phyloP scores from a whole-genome alignment of 1,140 invertebrate genomes.

The Anastrepha ludens region DNA sequence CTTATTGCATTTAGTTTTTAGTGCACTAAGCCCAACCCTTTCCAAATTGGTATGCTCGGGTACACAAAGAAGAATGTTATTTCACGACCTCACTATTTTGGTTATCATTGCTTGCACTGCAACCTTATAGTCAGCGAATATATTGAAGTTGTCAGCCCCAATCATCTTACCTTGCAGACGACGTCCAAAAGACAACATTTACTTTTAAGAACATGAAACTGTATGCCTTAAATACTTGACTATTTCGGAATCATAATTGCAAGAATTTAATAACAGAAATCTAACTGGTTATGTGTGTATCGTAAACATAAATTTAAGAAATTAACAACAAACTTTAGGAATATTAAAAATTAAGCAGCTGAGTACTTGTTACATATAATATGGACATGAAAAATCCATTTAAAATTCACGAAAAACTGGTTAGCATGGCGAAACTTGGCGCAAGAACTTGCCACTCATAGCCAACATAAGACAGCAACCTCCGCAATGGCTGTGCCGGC shows the following conservation, averaged over 20 bases:
- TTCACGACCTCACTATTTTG: too few relatives aligned
- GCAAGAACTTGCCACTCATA: conserved; percentile 19
- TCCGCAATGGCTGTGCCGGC: neutral
- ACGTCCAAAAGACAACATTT: too few relatives aligned
- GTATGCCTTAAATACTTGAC: neutral
- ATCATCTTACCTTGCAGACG: too few relatives aligned
- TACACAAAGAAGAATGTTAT: too few relatives aligned
- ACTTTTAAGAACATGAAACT: too few relatives aligned
- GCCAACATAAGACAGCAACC: neutral
- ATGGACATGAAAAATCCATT: conserved; percentile 32
- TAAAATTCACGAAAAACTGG: conserved; percentile 36
- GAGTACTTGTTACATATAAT: neutral
- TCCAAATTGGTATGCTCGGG: too few relatives aligned
- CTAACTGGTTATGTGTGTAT: neutral
- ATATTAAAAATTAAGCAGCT: neutral
- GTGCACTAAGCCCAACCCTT: too few relatives aligned
- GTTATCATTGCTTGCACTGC: too few relatives aligned
- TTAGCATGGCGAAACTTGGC: conserved; percentile 35
- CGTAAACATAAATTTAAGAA: neutral
- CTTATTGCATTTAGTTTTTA: too few relatives aligned
- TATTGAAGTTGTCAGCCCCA: too few relatives aligned
- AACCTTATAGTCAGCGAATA: too few relatives aligned
- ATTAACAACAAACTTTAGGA: neutral
- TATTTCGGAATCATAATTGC: neutral
- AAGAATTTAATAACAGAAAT: neutral